Conservation (phyloP, 2,113 vertebrate species). For the Peucedramus taeniatus region DNA sequence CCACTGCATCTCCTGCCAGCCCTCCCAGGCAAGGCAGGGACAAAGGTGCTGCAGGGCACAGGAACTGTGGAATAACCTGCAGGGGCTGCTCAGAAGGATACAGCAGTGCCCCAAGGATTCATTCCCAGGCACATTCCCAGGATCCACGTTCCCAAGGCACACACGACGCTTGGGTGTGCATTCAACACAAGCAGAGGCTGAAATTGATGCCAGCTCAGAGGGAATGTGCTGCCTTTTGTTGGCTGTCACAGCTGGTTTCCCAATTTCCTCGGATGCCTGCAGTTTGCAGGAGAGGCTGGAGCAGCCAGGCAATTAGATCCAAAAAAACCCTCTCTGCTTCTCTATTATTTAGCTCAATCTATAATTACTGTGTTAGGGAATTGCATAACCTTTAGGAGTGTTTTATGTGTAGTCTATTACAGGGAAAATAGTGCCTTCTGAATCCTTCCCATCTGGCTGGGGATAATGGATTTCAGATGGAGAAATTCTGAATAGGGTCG, state of each 20-base stretch:
- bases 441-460: background rate
- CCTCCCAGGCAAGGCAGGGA: background rate
- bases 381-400: constrained; percentile 21
- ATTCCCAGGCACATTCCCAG: background rate
- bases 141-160: background rate
- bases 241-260: constrained; percentile 6
- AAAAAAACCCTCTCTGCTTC: background rate
- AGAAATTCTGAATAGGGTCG: background rate
- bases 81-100: background rate
- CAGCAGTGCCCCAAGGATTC: background rate
- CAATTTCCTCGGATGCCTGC: background rate
- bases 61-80: accelerated
- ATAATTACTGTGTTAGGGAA: constrained; percentile 37
- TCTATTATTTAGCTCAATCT: constrained; percentile 47
- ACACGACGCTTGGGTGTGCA: background rate
- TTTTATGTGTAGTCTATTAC: background rate
- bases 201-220: background rate
- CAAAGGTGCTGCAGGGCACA: accelerated
- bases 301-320: constrained; percentile 26
- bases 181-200: background rate
- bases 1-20: background rate
- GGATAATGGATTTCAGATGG: background rate
- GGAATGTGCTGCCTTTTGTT: background rate
- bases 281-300: background rate
- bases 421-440: background rate